phyloP scores from a whole-genome alignment of 2,113 vertebrate genomes.

The Eira barbara region DNA sequence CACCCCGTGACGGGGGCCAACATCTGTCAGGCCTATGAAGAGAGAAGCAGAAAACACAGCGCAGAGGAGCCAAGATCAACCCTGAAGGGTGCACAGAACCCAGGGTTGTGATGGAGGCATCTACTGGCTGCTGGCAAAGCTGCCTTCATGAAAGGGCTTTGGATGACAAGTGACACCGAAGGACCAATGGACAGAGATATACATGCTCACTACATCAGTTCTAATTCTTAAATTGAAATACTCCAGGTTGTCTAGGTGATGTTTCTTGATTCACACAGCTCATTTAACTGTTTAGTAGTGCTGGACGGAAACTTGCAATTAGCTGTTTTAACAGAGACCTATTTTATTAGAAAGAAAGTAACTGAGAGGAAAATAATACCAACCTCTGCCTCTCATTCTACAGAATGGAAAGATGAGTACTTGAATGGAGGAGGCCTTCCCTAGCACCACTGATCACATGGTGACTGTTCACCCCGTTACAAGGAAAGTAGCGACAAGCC shows the following conservation, averaged over 20 bases:
- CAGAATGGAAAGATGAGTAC: background rate
- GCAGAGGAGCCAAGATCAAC: background rate
- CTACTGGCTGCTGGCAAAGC: background rate
- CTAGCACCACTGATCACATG: fast-evolving
- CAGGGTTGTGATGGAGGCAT: background rate
- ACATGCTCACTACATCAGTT: background rate
- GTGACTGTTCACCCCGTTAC: too few species aligned
- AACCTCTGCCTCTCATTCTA: background rate
- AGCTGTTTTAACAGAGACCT: background rate
- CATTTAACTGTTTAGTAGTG: background rate
- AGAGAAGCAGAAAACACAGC: background rate
- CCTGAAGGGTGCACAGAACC: background rate
- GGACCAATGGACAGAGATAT: background rate
- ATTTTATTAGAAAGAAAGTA: background rate
- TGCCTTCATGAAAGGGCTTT: background rate
- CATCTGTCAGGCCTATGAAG: background rate
- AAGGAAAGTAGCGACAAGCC: background rate
- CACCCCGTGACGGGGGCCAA: background rate
- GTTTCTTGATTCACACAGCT: background rate
- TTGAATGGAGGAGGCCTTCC: background rate
- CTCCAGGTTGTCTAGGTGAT: background rate
- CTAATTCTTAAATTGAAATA: background rate
- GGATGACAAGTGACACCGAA: background rate
- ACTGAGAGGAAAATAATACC: background rate
- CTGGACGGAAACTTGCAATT: background rate